A percentile compares a stretch with the other conserved stretches of the same genome.
These are phyloP conservation scores for Bagarius yarrelli DNA, from an alignment of 2,113 vertebrate species.

Conservation along the genomic window DNA sequence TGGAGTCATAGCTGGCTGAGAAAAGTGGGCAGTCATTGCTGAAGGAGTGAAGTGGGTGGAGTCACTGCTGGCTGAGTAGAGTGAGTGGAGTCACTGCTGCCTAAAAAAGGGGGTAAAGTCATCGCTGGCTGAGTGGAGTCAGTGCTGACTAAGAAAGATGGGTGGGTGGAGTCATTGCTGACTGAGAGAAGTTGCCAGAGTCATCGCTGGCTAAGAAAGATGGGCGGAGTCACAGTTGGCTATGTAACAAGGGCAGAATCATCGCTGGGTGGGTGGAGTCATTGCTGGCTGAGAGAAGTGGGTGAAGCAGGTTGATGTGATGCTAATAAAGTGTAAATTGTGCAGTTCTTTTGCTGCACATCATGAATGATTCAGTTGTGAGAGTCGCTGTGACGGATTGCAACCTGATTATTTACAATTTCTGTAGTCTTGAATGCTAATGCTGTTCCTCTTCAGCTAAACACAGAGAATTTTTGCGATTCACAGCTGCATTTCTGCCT, in stretches of 20 bases:
- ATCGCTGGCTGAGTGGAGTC: no score
- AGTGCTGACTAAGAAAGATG: no score
- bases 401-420: not conserved
- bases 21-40: not conserved
- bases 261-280: no score
- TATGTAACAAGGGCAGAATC: no score
- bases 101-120: no score
- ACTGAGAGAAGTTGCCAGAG: no score
- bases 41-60: not conserved
- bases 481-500: not conserved
- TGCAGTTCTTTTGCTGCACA: not conserved
- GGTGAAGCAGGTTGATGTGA: not conserved
- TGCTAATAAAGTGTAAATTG: not conserved
- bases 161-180: no score
- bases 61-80: not conserved
- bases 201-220: no score
- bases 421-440: not conserved
- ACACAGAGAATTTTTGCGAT: not conserved
- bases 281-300: no score
- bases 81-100: not conserved
- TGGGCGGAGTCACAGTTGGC: no score
- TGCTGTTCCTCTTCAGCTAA: not conserved
- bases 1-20: accelerated
- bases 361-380: not conserved
- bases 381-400: not conserved